Conservation (phyloP, 2,113 vertebrate genomes). For the Antigone vipio region DNA sequence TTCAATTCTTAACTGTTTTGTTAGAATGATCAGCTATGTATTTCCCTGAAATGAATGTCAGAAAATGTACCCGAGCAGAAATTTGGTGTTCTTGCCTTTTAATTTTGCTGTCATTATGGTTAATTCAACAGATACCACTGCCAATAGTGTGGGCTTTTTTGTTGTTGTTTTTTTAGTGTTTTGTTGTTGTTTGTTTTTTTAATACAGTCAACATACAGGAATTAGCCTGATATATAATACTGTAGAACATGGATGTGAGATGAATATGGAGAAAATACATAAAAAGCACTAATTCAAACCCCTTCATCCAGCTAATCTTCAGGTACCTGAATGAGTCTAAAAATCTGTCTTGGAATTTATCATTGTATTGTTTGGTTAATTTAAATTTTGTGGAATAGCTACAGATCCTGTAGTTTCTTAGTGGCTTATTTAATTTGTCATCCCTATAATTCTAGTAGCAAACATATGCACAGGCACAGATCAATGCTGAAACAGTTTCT, state of each 20-base stretch:
- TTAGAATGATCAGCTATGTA: not conserved
- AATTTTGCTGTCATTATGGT: not conserved
- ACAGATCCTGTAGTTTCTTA: not conserved
- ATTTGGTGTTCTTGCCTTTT: not conserved
- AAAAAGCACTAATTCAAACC: not conserved
- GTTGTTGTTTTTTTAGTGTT: not conserved
- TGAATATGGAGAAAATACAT: not conserved
- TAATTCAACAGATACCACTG: not conserved
- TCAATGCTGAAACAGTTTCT: not conserved
- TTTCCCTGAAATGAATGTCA: not conserved
- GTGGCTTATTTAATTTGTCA: not conserved
- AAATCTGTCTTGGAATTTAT: not conserved
- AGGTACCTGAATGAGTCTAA: not conserved
- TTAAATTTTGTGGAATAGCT: not conserved
- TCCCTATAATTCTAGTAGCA: not conserved
- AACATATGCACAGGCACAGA: not conserved
- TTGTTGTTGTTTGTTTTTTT: not conserved
- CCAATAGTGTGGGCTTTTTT: not conserved
- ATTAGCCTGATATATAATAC: rapidly evolving
- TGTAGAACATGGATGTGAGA: not conserved
- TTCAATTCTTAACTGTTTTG: not conserved
- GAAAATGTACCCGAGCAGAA: not conserved
- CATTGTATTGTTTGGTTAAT: not conserved
- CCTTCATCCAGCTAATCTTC: not conserved
- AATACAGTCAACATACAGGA: not conserved